Evolutionary conservation across 2,888 invertebrate species (phyloP), one percentile per base, ranked within the genome.

Genomic region (Nymphalis urticae): DNA sequence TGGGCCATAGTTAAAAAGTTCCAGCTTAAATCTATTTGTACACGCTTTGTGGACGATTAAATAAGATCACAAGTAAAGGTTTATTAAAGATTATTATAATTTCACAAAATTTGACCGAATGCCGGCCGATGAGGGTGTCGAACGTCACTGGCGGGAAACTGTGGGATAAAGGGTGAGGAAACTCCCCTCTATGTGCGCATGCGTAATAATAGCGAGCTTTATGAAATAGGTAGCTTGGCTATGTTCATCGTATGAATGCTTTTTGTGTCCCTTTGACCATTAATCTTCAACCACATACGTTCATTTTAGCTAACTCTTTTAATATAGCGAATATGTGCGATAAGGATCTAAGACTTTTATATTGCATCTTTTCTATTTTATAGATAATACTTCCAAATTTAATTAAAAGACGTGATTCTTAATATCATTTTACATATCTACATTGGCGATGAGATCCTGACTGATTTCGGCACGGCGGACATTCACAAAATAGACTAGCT

Each of bases 71-170:
- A 70, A 68, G 62, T 62, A 66, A 56, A 66, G 27, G 66, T 56
- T 65, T 59, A 68, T 53, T 42, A 54, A 54, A 62, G 50, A 53
- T 42, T 42, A 36, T 47, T 64, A 66, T 61, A 56, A 62, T 47
- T 50, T 70, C 48, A 47, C 48, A 48, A 66, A 27, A 48, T 64
- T 50, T 62, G 56, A 65, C 65, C 70, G 76, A 75, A 78, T 76
- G 79, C 73, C 76, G 75, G 74, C 79, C 77, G 78, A 71, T 74
- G 75, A 73, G 78, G 64, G 70, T 68, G 75, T 76, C 80, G 81
- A 77, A 77, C 81, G 80, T 75, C 75, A 80, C 85, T 82, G 85
- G 88, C 88, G 87, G 87, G 88, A 85, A 85, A 82, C 72, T 77
- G 76, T 76, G 74, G 77, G 72, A 75, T 73, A 81, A 66, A 82